phyloP scores from a whole-genome alignment of 2,113 vertebrate genomes.

The Phocoena sinus region DNA sequence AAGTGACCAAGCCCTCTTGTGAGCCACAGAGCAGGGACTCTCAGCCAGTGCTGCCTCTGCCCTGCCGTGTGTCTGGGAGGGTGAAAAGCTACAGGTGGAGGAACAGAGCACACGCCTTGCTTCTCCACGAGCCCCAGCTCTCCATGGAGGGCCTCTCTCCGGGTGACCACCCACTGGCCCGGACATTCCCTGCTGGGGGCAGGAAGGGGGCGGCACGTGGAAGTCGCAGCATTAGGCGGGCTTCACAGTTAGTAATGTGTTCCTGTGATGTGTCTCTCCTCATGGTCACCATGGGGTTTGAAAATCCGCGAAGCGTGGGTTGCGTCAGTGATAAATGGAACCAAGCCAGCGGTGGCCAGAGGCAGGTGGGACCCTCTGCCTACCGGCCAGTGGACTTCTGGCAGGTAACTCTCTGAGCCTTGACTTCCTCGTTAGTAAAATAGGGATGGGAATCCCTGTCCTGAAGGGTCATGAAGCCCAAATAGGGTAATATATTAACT shows the following conservation, averaged over 20 bases:
- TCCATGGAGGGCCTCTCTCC: neutral
- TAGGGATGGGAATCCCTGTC: neutral
- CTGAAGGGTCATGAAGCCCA: neutral
- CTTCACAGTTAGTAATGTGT: neutral
- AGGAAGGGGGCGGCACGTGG: rapidly evolving
- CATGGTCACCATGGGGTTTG: neutral
- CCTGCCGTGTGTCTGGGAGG: rapidly evolving
- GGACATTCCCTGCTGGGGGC: neutral
- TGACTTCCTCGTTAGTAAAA: neutral
- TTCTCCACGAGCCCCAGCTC: neutral
- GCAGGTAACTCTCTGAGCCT: neutral
- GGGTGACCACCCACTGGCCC: rapidly evolving
- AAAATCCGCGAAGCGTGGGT: neutral
- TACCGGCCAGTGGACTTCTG: neutral
- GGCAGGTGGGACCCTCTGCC: neutral
- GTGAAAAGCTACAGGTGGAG: neutral
- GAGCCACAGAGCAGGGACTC: neutral
- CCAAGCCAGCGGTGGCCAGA: neutral
- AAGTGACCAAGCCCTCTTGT: rapidly evolving
- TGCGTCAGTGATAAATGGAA: neutral
- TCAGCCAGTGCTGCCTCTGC: rapidly evolving
- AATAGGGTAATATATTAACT: rapidly evolving
- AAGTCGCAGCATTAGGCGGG: neutral
- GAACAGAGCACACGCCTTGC: rapidly evolving
- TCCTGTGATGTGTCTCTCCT: neutral